A percentile compares a stretch with the other conserved stretches of the same genome.
These are phyloP conservation scores for Arothron firmamentum DNA, from an alignment of 2,113 vertebrate genomes.

Conservation along the genomic window DNA sequence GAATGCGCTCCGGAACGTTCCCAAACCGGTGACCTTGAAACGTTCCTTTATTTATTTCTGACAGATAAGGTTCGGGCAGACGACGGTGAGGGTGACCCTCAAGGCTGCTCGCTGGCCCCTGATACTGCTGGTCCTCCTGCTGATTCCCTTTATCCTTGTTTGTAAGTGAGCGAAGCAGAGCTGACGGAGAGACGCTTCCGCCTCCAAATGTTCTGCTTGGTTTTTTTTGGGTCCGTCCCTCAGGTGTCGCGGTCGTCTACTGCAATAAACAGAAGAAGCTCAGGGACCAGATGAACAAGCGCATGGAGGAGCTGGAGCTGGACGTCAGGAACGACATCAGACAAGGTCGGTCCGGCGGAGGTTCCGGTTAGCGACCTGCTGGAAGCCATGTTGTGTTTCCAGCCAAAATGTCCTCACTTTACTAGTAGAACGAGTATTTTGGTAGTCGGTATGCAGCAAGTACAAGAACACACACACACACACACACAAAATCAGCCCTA, in stretches of 20 bases:
- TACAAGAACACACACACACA: no score
- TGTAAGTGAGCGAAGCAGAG: slow-evolving; percentile 66
- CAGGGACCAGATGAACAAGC: slow-evolving; percentile 77
- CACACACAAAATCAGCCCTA: background rate
- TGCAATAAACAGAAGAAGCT: slow-evolving; percentile 81
- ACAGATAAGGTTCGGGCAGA: slow-evolving; percentile 81
- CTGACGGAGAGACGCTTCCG: background rate
- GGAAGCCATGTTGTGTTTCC: no score
- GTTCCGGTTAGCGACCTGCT: no score
- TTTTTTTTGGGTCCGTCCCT: background rate
- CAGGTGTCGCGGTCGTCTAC: slow-evolving; percentile 77
- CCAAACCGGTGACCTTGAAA: background rate
- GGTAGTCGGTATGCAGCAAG: no score
- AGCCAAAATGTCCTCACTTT: no score
- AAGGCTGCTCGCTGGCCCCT: background rate
- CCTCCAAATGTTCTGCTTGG: background rate
- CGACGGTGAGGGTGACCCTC: slow-evolving; percentile 4
- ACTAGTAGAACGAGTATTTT: no score
- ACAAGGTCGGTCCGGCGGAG: slow-evolving; percentile 74
- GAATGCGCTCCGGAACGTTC: background rate
- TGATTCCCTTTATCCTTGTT: slow-evolving; percentile 74
- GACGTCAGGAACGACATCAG: slow-evolving; percentile 91
- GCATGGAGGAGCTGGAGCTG: slow-evolving; percentile 84
- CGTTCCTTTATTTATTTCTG: background rate
- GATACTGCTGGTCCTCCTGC: slow-evolving; percentile 34